phyloP scores from a whole-genome alignment of 2,113 vertebrate genomes.

The Thamnaconus septentrionalis region DNA sequence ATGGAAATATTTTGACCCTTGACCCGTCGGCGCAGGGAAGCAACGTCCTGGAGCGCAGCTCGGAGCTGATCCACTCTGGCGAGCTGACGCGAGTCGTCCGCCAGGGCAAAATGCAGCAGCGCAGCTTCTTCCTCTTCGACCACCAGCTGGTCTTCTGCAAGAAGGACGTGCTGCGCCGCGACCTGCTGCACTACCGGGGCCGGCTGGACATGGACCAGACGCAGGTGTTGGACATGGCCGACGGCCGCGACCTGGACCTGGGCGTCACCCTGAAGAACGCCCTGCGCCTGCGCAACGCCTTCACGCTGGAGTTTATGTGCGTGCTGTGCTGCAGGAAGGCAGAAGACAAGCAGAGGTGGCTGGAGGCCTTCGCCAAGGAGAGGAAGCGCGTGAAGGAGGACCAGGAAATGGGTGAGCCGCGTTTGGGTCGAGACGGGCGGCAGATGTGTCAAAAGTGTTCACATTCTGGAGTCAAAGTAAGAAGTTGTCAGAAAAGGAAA shows the following conservation, averaged over 20 bases:
- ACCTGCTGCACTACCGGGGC: constrained; percentile 92
- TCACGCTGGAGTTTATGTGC: constrained; percentile 81
- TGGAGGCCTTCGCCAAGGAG: constrained; percentile 86
- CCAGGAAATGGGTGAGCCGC: constrained; percentile 88
- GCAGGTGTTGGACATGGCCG: constrained; percentile 81
- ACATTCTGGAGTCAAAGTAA: too few relatives aligned
- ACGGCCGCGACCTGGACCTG: constrained; percentile 85
- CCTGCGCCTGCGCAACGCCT: constrained; percentile 82
- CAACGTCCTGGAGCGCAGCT: constrained; percentile 89
- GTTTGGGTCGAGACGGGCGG: too few relatives aligned
- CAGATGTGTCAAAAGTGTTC: too few relatives aligned
- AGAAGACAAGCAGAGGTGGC: constrained; percentile 91
- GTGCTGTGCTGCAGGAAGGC: constrained; percentile 88
- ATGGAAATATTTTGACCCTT: too few relatives aligned
- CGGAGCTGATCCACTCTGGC: constrained; percentile 94
- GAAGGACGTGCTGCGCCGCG: constrained; percentile 92
- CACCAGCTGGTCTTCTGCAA: constrained; percentile 97
- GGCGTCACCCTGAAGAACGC: constrained; percentile 85
- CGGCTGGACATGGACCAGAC: constrained; percentile 86
- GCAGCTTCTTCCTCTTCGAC: constrained; percentile 96
- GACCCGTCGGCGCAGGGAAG: constrained; percentile 77
- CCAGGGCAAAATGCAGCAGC: constrained; percentile 92
- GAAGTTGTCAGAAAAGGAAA: too few relatives aligned
- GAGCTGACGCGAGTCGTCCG: constrained; percentile 86
- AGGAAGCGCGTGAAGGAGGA: constrained; percentile 89